Percentiles rank a stretch among this genome's conserved stretches.
phyloP scores from a whole-genome alignment of 2,888 invertebrate species.

The Aphodius granarius region DNA sequence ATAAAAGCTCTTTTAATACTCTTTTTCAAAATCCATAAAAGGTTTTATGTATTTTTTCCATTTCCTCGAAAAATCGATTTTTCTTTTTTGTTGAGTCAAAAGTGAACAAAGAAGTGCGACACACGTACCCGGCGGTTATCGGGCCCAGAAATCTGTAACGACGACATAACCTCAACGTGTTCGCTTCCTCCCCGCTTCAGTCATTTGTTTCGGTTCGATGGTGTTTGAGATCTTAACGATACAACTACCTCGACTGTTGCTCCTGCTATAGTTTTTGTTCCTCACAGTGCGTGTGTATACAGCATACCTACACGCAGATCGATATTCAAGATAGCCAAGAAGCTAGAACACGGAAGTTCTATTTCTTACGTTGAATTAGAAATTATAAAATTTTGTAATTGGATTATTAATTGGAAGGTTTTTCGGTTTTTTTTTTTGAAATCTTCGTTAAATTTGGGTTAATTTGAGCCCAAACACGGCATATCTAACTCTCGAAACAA shows the following conservation, averaged over 20 bases:
- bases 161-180: neutral
- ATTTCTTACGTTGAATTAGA: neutral
- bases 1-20: neutral
- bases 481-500: neutral
- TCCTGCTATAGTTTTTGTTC: neutral
- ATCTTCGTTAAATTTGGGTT: neutral
- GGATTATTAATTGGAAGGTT: too few relatives aligned
- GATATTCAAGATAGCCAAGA: neutral
- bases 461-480: neutral
- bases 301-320: neutral
- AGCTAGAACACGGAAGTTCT: neutral
- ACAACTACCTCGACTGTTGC: neutral
- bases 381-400: neutral
- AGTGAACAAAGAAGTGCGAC: neutral
- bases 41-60: neutral
- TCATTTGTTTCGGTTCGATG: slow-evolving; percentile 46
- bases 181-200: slow-evolving; percentile 27
- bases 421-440: too few relatives aligned
- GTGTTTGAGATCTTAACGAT: slow-evolving; percentile 3
- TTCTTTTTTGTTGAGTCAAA: neutral
- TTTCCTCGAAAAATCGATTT: neutral
- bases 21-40: neutral
- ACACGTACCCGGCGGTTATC: neutral
- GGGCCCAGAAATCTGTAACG: neutral
- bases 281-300: neutral